Percentiles rank a stretch among this genome's conserved stretches.
Conservation (phyloP, 1,140 invertebrate species). For the Bombus affinis region DNA sequence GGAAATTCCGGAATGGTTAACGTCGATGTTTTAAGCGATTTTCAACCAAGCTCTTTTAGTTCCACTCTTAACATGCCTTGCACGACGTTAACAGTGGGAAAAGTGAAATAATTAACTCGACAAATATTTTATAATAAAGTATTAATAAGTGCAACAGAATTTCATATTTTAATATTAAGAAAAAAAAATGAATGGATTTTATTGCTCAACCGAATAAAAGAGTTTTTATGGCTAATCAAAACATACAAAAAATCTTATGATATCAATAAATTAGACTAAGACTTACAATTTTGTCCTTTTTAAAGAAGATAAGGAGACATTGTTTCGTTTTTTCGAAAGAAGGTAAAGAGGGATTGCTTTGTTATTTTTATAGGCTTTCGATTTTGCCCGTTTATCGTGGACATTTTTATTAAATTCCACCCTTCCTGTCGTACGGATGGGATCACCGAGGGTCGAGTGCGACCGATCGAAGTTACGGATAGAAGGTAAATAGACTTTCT, state of each 20-base stretch:
- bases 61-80: background rate
- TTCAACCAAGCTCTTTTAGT: background rate
- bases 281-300: background rate
- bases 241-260: background rate
- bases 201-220: too few species aligned
- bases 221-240: background rate
- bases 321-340: background rate
- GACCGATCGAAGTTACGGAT: conserved; percentile 37
- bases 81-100: background rate
- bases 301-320: background rate
- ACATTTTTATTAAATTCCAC: conserved; percentile 51
- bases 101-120: background rate
- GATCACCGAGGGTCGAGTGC: conserved; percentile 19
- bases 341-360: background rate
- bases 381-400: background rate
- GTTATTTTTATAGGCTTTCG: background rate
- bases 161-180: background rate
- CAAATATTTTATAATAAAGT: background rate
- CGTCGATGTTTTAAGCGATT: background rate
- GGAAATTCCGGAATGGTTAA: background rate
- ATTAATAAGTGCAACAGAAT: background rate
- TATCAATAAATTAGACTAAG: background rate
- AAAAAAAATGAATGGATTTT: background rate
- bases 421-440: background rate
- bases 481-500: conserved; percentile 59